These are phyloP conservation scores for Listronotus oregonensis DNA, from an alignment of 1,140 invertebrate species.

Conservation along the genomic window DNA sequence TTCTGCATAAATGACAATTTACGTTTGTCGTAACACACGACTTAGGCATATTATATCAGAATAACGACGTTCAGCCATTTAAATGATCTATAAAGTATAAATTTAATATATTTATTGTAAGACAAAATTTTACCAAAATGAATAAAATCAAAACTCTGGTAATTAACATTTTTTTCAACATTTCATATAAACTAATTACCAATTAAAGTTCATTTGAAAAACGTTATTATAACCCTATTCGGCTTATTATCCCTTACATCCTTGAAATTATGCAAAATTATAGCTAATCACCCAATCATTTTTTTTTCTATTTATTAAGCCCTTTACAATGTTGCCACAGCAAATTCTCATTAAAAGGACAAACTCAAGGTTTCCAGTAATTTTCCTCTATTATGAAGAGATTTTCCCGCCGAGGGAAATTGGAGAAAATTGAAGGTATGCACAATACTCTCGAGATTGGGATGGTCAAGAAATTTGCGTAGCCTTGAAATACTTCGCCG, in stretches of 20 bases:
- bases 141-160: no score
- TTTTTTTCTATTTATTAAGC: slow-evolving; percentile 12
- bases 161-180: no score
- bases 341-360: background rate
- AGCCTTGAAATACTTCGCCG: slow-evolving; percentile 22
- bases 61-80: no score
- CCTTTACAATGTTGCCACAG: slow-evolving; percentile 1
- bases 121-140: no score
- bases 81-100: no score
- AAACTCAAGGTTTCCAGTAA: slow-evolving; percentile 13
- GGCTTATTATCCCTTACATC: background rate
- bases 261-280: slow-evolving; percentile 3
- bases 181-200: no score
- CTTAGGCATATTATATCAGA: no score
- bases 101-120: no score
- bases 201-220: no score
- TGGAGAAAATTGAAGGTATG: slow-evolving; percentile 30
- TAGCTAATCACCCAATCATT: background rate
- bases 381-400: slow-evolving; percentile 21
- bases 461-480: slow-evolving; percentile 33
- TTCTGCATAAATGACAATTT: no score
- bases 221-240: no score
- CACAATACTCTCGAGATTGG: slow-evolving; percentile 34
- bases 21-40: no score
- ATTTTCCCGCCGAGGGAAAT: slow-evolving; percentile 23